A percentile compares a stretch with the other conserved stretches of the same genome.
These are phyloP conservation scores for Amphipoea oculea DNA, from an alignment of 2,888 invertebrate genomes.

Conservation along the genomic window DNA sequence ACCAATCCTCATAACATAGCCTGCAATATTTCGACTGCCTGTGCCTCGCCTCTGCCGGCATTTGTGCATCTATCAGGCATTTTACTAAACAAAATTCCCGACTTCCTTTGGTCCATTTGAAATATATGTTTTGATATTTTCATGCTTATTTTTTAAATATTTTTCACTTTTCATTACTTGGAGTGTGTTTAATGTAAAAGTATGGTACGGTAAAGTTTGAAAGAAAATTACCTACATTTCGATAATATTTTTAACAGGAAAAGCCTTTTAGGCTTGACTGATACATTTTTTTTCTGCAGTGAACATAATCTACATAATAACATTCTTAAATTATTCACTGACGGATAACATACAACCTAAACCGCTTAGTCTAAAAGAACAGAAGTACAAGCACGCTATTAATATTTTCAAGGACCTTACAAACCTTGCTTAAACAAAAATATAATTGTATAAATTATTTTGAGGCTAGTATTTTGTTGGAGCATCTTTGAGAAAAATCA, in stretches of 20 bases:
- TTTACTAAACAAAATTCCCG: slow-evolving; percentile 47
- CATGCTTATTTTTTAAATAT: slow-evolving; percentile 23
- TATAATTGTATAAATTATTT: neutral
- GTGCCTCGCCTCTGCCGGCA: neutral
- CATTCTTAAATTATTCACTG: neutral
- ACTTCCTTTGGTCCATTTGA: slow-evolving; percentile 38
- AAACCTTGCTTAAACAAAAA: neutral
- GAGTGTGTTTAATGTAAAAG: slow-evolving; percentile 1
- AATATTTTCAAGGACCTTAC: neutral
- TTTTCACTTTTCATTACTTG: slow-evolving; percentile 25
- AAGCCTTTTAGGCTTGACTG: neutral
- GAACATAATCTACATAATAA: too few species aligned
- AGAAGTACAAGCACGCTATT: neutral
- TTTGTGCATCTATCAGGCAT: slow-evolving; percentile 36
- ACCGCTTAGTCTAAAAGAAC: neutral
- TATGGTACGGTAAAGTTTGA: neutral
- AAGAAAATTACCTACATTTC: neutral
- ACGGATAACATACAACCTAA: neutral
- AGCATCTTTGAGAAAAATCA: neutral
- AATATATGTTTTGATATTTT: slow-evolving; percentile 38
- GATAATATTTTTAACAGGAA: neutral
- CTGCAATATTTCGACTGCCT: slow-evolving; percentile 27
- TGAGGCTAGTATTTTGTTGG: neutral
- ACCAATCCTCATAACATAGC: slow-evolving; percentile 26
- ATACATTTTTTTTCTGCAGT: neutral